Evolutionary conservation across 2,113 vertebrate species (phyloP), one percentile per base, ranked within the genome.

Genomic region (Canis aureus): DNA sequence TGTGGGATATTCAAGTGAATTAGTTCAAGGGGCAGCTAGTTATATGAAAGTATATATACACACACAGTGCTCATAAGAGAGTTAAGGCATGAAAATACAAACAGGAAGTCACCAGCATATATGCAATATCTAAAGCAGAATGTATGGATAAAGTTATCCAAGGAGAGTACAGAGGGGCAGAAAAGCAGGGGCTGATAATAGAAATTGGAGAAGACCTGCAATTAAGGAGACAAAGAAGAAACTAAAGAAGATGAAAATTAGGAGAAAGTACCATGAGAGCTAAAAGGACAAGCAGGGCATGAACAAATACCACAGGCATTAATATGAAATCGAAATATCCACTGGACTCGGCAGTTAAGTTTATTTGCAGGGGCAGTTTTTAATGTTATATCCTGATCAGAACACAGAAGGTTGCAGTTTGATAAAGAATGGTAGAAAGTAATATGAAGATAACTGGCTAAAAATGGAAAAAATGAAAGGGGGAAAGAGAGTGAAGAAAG

Each of bases 401-500:
- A 64, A 90, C 23, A 94, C 20, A 90, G 66, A 89, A 35, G n/a
- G 43, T 32, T 94, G 35, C 38, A 51, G 62, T 83, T 53, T 76
- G 59, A 91, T n/a, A 25, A 95, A 96, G n/a, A 97, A 93, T 35
- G 16, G 20, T 12, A 84, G 80, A 97, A 97, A 89, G 67, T 32
- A 86, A 67, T 16, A 87, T 29, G 35, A 92, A 91, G 53, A 81
- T 12, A 85, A 91, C 11, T 89, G 59, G 85, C 5, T 49, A 32
- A 23, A 87, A 81, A 92, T 22, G 20, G n/a, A 79, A 80, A 95
- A 74, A 49, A 27, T 22, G 13, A 92, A 82, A 49, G 16, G 8
- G 2, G 15, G 4, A 13, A 81, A 5, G 6, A 60, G 12, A 66
- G 49, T 22, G 22, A 92, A 35, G 10, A 57, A 66, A 84, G 4